Percentiles rank a stretch among this genome's conserved stretches.
Evolutionary conservation across 2,888 invertebrate species (phyloP).

Genomic region (Celastrina argiolus): DNA sequence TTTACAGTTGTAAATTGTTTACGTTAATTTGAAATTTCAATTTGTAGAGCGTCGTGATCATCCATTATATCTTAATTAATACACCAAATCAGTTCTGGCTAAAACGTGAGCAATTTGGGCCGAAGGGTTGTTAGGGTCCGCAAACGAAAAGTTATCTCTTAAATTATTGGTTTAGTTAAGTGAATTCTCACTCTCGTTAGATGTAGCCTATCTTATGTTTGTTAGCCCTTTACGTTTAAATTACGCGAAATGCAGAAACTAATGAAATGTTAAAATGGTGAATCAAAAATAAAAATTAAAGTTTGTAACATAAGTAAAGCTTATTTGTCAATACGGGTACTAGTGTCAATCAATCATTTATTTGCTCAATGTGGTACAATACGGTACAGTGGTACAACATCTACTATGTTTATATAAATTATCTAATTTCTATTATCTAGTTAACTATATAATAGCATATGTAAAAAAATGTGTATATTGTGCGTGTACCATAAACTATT

Average conservation of each 20-base stretch:
- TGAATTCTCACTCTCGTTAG: background rate
- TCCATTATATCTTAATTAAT: slow-evolving; percentile 38
- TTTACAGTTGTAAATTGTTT: slow-evolving; percentile 32
- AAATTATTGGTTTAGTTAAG: slow-evolving; percentile 4
- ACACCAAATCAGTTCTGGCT: slow-evolving; percentile 33
- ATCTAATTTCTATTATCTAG: too few relatives aligned
- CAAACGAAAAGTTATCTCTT: background rate
- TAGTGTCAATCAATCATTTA: too few relatives aligned
- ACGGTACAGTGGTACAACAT: too few relatives aligned
- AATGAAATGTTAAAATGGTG: background rate
- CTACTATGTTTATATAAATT: too few relatives aligned
- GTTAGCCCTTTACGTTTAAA: background rate
- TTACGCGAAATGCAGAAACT: background rate
- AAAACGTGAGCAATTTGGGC: slow-evolving; percentile 35
- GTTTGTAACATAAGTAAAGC: too few relatives aligned
- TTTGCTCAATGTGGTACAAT: too few relatives aligned
- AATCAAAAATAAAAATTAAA: too few relatives aligned
- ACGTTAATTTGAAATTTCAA: slow-evolving; percentile 38
- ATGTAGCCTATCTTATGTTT: background rate
- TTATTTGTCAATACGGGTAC: too few relatives aligned
- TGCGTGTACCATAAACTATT: too few relatives aligned
- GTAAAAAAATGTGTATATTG: too few relatives aligned
- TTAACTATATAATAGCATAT: too few relatives aligned
- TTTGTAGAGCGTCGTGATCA: slow-evolving; percentile 32
- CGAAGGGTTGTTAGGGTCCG: slow-evolving; percentile 23